Base-by-base conservation (phyloP, 2,113 vertebrate species). In the Calidris pugnax region DNA sequence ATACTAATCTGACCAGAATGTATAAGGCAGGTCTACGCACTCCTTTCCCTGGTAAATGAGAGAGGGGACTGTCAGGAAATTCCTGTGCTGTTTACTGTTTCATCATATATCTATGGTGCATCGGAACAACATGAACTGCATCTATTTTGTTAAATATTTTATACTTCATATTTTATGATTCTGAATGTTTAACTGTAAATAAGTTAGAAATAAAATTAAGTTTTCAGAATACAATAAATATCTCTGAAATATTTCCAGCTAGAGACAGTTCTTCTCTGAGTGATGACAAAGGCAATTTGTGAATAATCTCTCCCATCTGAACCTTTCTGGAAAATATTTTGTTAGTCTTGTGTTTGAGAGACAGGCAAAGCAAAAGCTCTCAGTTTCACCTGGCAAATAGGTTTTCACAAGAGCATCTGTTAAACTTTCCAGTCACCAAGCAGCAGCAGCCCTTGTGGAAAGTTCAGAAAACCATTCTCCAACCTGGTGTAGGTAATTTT, bases 101-200 rank as follows among this genome's bases (percentile, higher is more conserved):
- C 91, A 94, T 95, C 89, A 80, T 94, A 85, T 94, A 95, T 43
- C 86, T 97, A 91, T 91, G 91, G 94, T 97, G 96, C 96, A 93
- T 71, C 94, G 72, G 89, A 96, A 85, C 83, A 90, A 97, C 95
- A 91, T 2, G 87, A 96, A 97, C 89, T 91, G 91, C 95, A 93
- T 95, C 91, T 95, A 96, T 97, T 97, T 97, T 97, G 93, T 97
- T 97, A 96, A 97, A 79, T 96, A 97, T 97, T 97, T 97, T 97
- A 97, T 94, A 97, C 86, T 97, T 93, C 80, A 55, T 89, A 96
- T 97, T 96, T 96, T 96, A 93, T 94, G 94, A 95, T 96, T 93
- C 86, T 96, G 80, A 93, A 95, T 97, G 96, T 97, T 96, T 87
- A 95, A 95, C 73, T 97, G 96, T 97, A 97, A 95, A 97, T 89